Percentiles rank a stretch among this genome's conserved stretches.
These are phyloP conservation scores for Parapristionchus giblindavisi DNA, from an alignment of 2,888 invertebrate genomes.

Conservation along the genomic window DNA sequence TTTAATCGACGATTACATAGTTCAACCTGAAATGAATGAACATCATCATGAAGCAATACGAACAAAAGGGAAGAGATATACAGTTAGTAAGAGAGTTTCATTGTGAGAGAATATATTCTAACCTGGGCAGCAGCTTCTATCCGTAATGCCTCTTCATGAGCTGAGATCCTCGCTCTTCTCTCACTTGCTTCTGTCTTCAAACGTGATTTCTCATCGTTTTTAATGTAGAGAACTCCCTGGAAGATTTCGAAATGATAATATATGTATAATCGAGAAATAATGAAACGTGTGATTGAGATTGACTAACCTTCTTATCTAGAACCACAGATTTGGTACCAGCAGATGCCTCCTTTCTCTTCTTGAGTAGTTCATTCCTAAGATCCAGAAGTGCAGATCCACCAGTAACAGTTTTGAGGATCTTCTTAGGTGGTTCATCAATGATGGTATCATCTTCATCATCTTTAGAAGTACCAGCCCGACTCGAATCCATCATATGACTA, in stretches of 20 bases:
- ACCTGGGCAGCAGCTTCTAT: constrained; percentile 26
- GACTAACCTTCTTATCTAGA: not conserved
- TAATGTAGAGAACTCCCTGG: constrained; percentile 30
- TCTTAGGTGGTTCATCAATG: constrained; percentile 34
- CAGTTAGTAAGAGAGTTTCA: too few species aligned
- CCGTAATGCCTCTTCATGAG: constrained; percentile 31
- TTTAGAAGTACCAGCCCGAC: constrained; percentile 11
- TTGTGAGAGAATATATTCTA: too few species aligned
- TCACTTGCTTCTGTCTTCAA: constrained; percentile 6
- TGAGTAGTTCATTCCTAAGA: constrained; percentile 36
- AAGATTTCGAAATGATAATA: too few species aligned
- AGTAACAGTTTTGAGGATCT: constrained; percentile 29
- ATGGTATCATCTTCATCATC: constrained; percentile 22
- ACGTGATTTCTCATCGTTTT: constrained; percentile 33
- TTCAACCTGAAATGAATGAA: constrained; percentile 9
- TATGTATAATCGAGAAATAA: too few species aligned
- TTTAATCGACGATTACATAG: constrained; percentile 4
- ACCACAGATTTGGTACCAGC: constrained; percentile 3
- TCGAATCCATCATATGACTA: constrained; percentile 1
- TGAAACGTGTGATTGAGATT: not conserved
- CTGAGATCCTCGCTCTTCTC: constrained; percentile 8
- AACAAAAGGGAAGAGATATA: too few species aligned
- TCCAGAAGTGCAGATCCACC: constrained; percentile 27
- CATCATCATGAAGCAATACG: too few species aligned
- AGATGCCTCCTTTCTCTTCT: constrained; percentile 14